Base-by-base conservation (phyloP, 2,888 invertebrate genomes). In the Morinoia aosen region DNA sequence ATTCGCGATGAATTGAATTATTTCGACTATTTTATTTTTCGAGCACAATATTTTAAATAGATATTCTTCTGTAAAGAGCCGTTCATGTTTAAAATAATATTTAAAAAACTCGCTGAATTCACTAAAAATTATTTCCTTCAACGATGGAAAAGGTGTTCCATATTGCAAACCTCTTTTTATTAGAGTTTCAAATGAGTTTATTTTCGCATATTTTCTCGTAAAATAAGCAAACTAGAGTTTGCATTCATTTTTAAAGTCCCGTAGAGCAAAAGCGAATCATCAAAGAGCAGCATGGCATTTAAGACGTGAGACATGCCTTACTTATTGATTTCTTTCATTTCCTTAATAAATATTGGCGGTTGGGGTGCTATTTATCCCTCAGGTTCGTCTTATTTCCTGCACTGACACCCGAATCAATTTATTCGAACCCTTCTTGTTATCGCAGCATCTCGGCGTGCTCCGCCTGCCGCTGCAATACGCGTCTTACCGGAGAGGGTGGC, bases 341-440 rank as follows among this genome's bases (percentile, higher is more conserved):
- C 76, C 76, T 76, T 10, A 76, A 76, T 76, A 76, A 76, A 76
- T 76, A 76, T 76, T 76, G 76, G 76, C 33, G 76, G 33, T 39
- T 4, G 90, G 48, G 90, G 39, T 14, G 39, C 40, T 90, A 93
- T 93, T 93, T 93, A 93, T 93, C 93, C 57, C 8, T 56, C 25
- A 93, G 93, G 93, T 57, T 93, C 57, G 57, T 19, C 93, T 93
- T 93, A 93, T 93, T 93, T 93, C 93, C 93, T 93, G 93, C 39
- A 5, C 57, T 57, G 93, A 93, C 93, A 93, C 57, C n/a, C 93
- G 57, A 93, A 93, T 93, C 93, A 93, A 93, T 93, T 93, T 93
- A 93, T 93, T 93, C 93, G 57, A 93, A 93, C 93, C 93, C 93
- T 93, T 93, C 93, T 93, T 57, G 93, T 57, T 93, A 93, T 93